Evolutionary conservation across 2,888 invertebrate genomes (phyloP).

Genomic region (Chymomyza caudatula): DNA sequence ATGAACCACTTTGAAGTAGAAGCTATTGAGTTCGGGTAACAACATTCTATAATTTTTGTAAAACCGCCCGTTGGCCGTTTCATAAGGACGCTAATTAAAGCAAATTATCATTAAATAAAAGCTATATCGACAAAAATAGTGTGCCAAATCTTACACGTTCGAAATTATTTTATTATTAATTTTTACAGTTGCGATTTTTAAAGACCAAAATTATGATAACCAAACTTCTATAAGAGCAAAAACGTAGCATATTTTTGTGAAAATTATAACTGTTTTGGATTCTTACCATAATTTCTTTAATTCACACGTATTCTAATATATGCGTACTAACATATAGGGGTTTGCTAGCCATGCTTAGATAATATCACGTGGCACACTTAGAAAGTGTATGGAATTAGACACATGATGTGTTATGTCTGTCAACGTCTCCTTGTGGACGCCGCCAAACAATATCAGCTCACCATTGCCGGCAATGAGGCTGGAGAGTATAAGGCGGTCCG

Average conservation of each 20-base stretch:
- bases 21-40: too few species aligned
- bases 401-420: conserved; percentile 83
- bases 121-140: too few species aligned
- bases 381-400: conserved; percentile 87
- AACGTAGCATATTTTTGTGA: background rate
- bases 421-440: conserved; percentile 89
- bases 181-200: background rate
- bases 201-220: background rate
- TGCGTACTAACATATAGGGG: background rate
- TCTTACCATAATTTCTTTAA: conserved; percentile 9
- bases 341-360: conserved; percentile 77
- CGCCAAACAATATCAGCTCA: conserved; percentile 97
- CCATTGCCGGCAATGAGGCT: conserved; percentile 93
- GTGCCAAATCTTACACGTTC: too few species aligned
- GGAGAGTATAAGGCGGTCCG: conserved; percentile 94
- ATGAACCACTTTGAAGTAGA: too few species aligned
- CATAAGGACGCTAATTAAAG: too few species aligned
- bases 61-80: too few species aligned
- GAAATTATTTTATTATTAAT: background rate
- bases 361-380: conserved; percentile 85
- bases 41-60: too few species aligned
- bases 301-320: conserved; percentile 10
- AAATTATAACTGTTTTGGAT: conserved; percentile 7
- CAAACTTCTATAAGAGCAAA: background rate
- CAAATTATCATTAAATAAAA: too few species aligned